Percentiles rank a stretch among this genome's conserved stretches.
These are phyloP conservation scores for Brenthis hecate DNA, from an alignment of 2,888 invertebrate species.

Conservation along the genomic window DNA sequence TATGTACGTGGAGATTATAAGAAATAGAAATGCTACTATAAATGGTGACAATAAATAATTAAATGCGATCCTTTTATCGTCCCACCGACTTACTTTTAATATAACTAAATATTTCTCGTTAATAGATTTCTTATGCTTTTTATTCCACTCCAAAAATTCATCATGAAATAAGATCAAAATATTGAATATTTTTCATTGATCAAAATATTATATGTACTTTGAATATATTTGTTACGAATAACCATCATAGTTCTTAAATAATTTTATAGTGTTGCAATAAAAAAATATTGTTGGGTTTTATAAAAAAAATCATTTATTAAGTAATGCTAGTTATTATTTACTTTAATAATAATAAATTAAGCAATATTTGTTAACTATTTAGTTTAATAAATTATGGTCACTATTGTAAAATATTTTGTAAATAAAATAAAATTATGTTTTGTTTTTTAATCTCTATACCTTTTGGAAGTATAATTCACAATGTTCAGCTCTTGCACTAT, in stretches of 20 bases:
- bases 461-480: too few relatives aligned
- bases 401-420: neutral
- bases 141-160: too few relatives aligned
- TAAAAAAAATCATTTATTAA: neutral
- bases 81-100: slow-evolving; percentile 26
- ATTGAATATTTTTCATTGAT: too few relatives aligned
- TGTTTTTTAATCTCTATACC: neutral
- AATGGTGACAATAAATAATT: slow-evolving; percentile 24
- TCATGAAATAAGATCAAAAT: too few relatives aligned
- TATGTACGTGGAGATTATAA: slow-evolving; percentile 68
- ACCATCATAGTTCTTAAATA: too few relatives aligned
- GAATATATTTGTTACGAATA: too few relatives aligned
- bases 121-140: too few relatives aligned
- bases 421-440: slow-evolving; percentile 3
- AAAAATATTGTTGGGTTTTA: neutral
- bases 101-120: too few relatives aligned
- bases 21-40: slow-evolving; percentile 52
- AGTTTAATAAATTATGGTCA: neutral
- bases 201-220: too few relatives aligned
- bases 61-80: slow-evolving; percentile 16
- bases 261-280: too few relatives aligned
- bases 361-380: neutral
- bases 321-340: slow-evolving; percentile 15
- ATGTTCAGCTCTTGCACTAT: too few relatives aligned
- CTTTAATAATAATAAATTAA: slow-evolving; percentile 8